These are phyloP conservation scores for Melipona bicolor DNA, from an alignment of 2,888 invertebrate species.

Conservation along the genomic window DNA sequence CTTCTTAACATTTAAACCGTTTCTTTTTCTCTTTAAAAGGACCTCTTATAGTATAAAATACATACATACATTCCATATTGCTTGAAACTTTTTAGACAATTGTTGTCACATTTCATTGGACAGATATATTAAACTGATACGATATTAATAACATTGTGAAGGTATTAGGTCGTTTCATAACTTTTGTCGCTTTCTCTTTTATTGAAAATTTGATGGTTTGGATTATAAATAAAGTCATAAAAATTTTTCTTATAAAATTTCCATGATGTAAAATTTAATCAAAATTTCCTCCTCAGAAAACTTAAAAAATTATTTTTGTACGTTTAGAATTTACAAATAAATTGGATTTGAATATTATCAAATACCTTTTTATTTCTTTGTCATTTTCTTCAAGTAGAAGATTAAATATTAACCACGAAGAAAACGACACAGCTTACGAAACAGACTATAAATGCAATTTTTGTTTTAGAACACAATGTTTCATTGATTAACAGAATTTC, in stretches of 20 bases:
- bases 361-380: too few relatives aligned
- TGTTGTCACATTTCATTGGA: background rate
- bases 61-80: background rate
- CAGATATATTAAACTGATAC: background rate
- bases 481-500: background rate
- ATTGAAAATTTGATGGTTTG: background rate
- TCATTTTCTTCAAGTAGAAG: background rate
- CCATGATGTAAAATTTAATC: background rate
- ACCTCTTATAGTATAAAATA: conserved; percentile 3
- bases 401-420: background rate
- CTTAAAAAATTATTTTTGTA: background rate
- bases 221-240: background rate
- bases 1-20: background rate
- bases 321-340: too few relatives aligned
- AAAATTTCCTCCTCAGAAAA: background rate
- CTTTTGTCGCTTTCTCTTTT: background rate
- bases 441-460: background rate
- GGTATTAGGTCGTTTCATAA: background rate
- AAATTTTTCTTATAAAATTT: background rate
- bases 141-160: background rate
- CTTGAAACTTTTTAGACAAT: conserved; percentile 15
- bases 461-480: background rate
- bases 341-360: too few relatives aligned
- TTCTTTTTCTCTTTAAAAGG: background rate
- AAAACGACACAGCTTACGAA: background rate